Evolutionary conservation across 2,113 vertebrate species (phyloP).

Genomic region (Sialia sialis): DNA sequence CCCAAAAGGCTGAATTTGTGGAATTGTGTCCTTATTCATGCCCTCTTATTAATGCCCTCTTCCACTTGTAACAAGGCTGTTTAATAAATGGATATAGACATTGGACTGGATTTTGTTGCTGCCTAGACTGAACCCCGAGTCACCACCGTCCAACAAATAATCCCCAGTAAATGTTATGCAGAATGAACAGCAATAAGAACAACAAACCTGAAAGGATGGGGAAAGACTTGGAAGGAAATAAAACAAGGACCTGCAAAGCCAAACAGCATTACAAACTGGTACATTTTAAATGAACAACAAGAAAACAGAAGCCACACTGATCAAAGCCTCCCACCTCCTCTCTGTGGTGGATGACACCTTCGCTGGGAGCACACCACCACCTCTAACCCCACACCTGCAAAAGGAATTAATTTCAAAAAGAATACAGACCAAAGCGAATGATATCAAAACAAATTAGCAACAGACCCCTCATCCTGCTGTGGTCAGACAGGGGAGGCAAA

Average conservation of each 20-base stretch:
- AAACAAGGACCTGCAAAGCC: slow-evolving; percentile 27
- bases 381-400: slow-evolving; percentile 64
- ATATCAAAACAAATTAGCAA: slow-evolving; percentile 49
- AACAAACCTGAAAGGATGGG: slow-evolving; percentile 8
- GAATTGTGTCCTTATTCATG: neutral
- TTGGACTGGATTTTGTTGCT: neutral
- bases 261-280: slow-evolving; percentile 37
- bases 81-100: neutral
- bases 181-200: slow-evolving; percentile 32
- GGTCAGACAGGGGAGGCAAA: neutral
- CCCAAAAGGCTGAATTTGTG: neutral
- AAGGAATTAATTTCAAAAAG: slow-evolving; percentile 61
- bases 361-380: slow-evolving; percentile 28
- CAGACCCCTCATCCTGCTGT: slow-evolving; percentile 1
- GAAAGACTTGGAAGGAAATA: slow-evolving; percentile 30
- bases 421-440: slow-evolving; percentile 39
- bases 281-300: slow-evolving; percentile 64
- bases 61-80: neutral
- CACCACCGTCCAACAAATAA: neutral
- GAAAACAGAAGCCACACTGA: slow-evolving; percentile 42
- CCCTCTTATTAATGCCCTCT: neutral
- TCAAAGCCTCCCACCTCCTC: slow-evolving; percentile 53
- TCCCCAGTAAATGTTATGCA: neutral
- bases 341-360: slow-evolving; percentile 35
- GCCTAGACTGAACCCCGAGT: neutral